Evolutionary conservation across 2,797 vertebrate genomes (phyloP).

Genomic region (Gadopsis bispinosus): DNA sequence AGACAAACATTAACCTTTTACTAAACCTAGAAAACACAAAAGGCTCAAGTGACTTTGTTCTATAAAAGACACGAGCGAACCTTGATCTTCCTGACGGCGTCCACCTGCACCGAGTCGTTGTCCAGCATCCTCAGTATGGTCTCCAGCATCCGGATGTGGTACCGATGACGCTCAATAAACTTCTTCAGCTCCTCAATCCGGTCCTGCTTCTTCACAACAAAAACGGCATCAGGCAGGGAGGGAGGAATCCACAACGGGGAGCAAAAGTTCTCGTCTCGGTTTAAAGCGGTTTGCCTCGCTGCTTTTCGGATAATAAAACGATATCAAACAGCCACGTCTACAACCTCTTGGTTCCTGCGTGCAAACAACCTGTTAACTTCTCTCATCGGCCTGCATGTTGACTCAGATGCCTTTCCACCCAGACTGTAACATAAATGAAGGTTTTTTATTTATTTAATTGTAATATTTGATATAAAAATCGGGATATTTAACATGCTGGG

Average conservation of each 20-base stretch:
- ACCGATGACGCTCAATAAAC: slow-evolving; percentile 90
- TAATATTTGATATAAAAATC: neutral
- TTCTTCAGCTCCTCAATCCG: slow-evolving; percentile 92
- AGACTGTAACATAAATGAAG: neutral
- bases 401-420: neutral
- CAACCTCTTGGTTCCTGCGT: neutral
- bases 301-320: neutral
- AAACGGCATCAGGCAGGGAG: neutral
- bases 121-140: slow-evolving; percentile 95
- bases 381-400: neutral
- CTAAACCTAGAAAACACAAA: neutral
- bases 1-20: neutral
- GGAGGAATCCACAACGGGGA: too few species aligned
- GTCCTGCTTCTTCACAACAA: slow-evolving; percentile 87
- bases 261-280: neutral
- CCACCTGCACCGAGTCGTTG: slow-evolving; percentile 94
- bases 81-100: slow-evolving; percentile 92
- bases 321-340: neutral
- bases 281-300: neutral
- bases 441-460: neutral
- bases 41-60: neutral
- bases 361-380: neutral
- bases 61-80: slow-evolving; percentile 27
- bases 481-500: neutral
- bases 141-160: slow-evolving; percentile 93